Evolutionary conservation across 1,140 invertebrate species (phyloP), one percentile per base, ranked within the genome.

Genomic region (Philopotamus ludificatus): DNA sequence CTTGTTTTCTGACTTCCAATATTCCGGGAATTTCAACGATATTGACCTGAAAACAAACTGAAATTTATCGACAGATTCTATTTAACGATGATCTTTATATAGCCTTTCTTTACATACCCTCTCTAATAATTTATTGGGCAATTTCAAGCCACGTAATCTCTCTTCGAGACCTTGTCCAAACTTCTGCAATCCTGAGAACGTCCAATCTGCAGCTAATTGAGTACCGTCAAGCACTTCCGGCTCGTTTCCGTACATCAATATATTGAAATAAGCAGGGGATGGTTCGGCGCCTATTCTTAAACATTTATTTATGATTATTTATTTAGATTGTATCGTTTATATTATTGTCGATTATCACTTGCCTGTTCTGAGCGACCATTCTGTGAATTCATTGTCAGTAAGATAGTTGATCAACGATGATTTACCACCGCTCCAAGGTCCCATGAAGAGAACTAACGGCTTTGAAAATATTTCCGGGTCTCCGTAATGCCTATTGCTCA

Each of bases 11-110:
- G 68, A 95, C 93, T 83, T 97, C 95, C 67, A 97, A 80, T 72
- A 97, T 95, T 61, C 95, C 95, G 54, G 95, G 95, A 74, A 96
- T 97, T 83, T 98, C 95, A 23, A 97, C 92, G 72, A 98, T 91
- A 74, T 95, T 97, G 12, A 96, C 90, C 93, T 95, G 75, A 53
- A 78, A 74, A 71, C 44, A n/a, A 50, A 2, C 51, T 41, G 4
- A 34, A 45, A 23, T 26, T 34, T 55, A 28, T n/a, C 8, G 16
- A 60, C 15, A 39, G 3, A 4, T 7, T 25, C 8, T 59, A 18
- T 15, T 4, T 59, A 59, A 4, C 3, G 8, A 21, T 22, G 1
- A 55, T 18, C 18, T 42, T 8, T 39, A 41, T 57, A 3, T n/a
- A 39, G 28, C 3, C 15, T 7, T 65, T 34, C 3, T 8, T 28